These are phyloP conservation scores for Drosophila borealis DNA, from an alignment of 2,888 invertebrate species.

Conservation along the genomic window DNA sequence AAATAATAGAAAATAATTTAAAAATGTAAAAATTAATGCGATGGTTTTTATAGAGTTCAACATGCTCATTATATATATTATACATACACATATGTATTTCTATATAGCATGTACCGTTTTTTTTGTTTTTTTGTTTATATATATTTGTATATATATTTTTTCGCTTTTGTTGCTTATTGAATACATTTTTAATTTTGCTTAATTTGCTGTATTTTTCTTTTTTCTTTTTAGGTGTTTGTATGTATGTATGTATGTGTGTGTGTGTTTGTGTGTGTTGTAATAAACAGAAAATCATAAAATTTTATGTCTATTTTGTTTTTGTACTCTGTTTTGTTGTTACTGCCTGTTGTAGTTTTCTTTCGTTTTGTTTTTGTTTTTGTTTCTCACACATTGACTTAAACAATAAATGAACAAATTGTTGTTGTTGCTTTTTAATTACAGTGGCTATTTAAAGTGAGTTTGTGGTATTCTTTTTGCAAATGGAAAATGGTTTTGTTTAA, in stretches of 20 bases:
- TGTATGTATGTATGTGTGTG: conserved; percentile 37
- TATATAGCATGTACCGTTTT: conserved; percentile 49
- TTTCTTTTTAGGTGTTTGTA: conserved; percentile 21
- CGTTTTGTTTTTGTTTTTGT: conserved; percentile 37
- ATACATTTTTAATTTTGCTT: conserved; percentile 32
- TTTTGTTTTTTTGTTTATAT: conserved; percentile 28
- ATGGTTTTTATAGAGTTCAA: conserved; percentile 79
- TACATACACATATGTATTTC: conserved; percentile 12
- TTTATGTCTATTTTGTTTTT: conserved; percentile 75
- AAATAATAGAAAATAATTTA: conserved; percentile 76
- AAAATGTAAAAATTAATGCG: conserved; percentile 76
- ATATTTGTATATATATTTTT: conserved; percentile 19
- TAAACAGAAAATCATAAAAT: conserved; percentile 62
- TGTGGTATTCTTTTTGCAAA: conserved; percentile 34
- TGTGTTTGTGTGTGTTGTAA: conserved; percentile 41
- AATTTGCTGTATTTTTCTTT: conserved; percentile 35
- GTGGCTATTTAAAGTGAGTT: conserved; percentile 55
- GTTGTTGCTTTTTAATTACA: conserved; percentile 59
- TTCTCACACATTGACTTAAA: conserved; percentile 49
- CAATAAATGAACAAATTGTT: conserved; percentile 56
- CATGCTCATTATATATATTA: conserved; percentile 51
- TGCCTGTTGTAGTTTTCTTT: conserved; percentile 40
- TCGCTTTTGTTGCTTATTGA: conserved; percentile 23
- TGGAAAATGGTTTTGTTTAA: conserved; percentile 40
- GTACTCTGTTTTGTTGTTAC: conserved; percentile 73